Evolutionary conservation across 1,140 invertebrate genomes (phyloP), one percentile per base, ranked within the genome.

Genomic region (Adelges cooleyi): DNA sequence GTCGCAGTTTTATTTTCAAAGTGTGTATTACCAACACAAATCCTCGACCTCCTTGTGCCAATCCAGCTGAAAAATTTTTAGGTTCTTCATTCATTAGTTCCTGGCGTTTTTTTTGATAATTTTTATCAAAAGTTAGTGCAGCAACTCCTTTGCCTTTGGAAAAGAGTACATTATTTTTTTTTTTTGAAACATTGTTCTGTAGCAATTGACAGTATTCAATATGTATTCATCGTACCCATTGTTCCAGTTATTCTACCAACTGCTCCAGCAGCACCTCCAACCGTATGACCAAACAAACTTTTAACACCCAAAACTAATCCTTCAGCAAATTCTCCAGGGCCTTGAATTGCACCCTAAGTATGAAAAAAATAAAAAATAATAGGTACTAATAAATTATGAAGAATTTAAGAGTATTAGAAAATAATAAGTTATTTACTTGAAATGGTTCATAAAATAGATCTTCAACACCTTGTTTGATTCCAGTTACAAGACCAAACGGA

Each of bases 251-350:
- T 98, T 72, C 92, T 85, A 2, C 93, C 95, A 49, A 96, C 86
- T 8, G 95, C 95, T 50, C 95, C 95, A 65, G 95, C 94, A 71
- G 95, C 93, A 51, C 95, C 96, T 68, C 95, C 93, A 67, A 99
- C 88, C 1, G 95, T 94, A 76, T 96, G 92, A 2, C 95, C 92
- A 72, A 98, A 84, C 68, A 98, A 81, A 71, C 90, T 94, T 66
- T 86, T 82, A 1, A 97, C 86, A 48, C 95, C 95, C 48, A 95
- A 76, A 56, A 89, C 82, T 59, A 99, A 76, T 38, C 95, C 95
- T 78, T 98, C 94, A 8, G 91, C 94, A 78, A 98, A 98, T 79
- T 98, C 95, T 51, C 93, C 92, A 3, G 96, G 95, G 2, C 96
- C 95, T 81, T 98, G 92, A 75, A 98, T 95, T 1, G 92, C 91